Evolutionary conservation across 2,113 vertebrate genomes (phyloP).

Genomic region (Mesoclemmys tuberculata): DNA sequence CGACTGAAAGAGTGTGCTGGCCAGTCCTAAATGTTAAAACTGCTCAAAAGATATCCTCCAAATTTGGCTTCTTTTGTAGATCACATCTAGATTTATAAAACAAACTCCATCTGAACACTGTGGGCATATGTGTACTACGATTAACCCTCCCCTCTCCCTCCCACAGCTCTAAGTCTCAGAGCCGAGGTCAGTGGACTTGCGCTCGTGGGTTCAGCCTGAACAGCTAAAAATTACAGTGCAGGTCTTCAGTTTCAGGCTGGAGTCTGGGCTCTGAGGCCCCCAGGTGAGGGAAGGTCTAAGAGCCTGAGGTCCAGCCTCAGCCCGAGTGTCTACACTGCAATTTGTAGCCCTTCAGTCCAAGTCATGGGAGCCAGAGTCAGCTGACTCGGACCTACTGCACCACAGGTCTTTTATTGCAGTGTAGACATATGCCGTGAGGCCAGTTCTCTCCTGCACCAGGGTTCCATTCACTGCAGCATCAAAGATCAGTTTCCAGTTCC

Average conservation of each 20-base stretch:
- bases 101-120: neutral
- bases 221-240: neutral
- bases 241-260: neutral
- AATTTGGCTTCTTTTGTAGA: neutral
- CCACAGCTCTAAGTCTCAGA: neutral
- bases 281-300: neutral
- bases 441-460: neutral
- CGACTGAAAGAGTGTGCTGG: neutral
- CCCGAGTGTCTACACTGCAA: neutral
- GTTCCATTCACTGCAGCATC: neutral
- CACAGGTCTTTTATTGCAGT: neutral
- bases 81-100: neutral
- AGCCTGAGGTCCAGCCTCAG: neutral
- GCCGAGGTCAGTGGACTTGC: neutral
- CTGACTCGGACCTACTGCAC: too few relatives aligned
- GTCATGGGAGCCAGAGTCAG: too few relatives aligned
- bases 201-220: neutral
- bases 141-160: neutral
- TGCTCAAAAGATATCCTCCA: neutral
- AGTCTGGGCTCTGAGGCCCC: neutral
- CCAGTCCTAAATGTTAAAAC: neutral
- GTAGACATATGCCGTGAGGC: neutral
- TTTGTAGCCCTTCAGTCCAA: neutral
- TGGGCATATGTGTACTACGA: neutral
- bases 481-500: neutral